Percentiles rank a stretch among this genome's conserved stretches.
phyloP scores from a whole-genome alignment of 2,113 vertebrate genomes.

The Pangasianodon hypophthalmus region DNA sequence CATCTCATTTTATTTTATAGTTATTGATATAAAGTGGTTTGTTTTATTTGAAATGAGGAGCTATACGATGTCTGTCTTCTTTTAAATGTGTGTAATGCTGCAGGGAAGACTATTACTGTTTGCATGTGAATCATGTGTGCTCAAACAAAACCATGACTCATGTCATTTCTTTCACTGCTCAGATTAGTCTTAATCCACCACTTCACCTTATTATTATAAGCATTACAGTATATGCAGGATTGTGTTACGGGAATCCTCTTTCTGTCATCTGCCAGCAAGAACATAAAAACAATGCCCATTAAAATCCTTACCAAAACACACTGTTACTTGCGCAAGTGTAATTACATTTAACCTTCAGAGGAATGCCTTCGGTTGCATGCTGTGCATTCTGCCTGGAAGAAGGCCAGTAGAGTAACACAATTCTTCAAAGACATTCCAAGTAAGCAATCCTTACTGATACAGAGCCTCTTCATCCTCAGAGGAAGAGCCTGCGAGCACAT shows the following conservation, averaged over 20 bases:
- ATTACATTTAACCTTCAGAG: background rate
- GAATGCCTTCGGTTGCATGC: background rate
- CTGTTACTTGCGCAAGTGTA: background rate
- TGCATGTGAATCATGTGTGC: constrained; percentile 23
- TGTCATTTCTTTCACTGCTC: background rate
- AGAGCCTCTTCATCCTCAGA: constrained; percentile 58
- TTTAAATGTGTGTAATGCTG: background rate
- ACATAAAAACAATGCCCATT: background rate
- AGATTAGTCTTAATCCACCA: constrained; percentile 20
- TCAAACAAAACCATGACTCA: constrained; percentile 37
- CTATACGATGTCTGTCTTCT: background rate
- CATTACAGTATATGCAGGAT: background rate
- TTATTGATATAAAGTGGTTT: background rate
- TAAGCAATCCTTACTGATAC: constrained; percentile 30
- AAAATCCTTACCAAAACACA: background rate
- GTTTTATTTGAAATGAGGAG: background rate
- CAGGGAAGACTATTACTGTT: constrained; percentile 2
- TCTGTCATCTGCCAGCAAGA: background rate
- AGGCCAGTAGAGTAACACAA: constrained; percentile 8
- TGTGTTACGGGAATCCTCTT: background rate
- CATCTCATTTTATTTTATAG: background rate
- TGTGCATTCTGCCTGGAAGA: constrained; percentile 1
- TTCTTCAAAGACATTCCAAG: constrained; percentile 1
- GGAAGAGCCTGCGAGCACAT: constrained; percentile 68
- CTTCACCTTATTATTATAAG: constrained; percentile 8